phyloP scores from a whole-genome alignment of 2,797 vertebrate genomes.

The Phalanger gymnotis region DNA sequence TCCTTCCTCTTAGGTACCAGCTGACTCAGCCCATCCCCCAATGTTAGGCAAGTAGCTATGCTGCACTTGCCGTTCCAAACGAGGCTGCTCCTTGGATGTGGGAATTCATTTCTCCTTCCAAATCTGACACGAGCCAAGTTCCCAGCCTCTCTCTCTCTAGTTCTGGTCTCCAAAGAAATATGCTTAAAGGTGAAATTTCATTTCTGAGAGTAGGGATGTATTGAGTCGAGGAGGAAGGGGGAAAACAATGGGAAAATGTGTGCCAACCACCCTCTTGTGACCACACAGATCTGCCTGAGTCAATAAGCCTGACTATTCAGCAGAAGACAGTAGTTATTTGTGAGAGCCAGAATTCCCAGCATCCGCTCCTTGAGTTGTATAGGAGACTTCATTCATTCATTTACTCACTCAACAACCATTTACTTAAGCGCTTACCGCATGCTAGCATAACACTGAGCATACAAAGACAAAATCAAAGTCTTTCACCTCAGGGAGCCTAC shows the following conservation, averaged over 20 bases:
- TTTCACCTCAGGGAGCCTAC: background rate
- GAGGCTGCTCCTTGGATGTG: background rate
- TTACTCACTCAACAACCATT: background rate
- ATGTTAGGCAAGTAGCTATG: background rate
- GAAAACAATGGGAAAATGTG: background rate
- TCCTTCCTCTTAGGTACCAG: background rate
- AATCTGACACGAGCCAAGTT: background rate
- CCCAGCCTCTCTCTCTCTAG: background rate
- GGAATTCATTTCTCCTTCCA: background rate
- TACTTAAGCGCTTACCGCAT: background rate
- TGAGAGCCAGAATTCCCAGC: background rate
- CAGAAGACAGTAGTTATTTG: background rate
- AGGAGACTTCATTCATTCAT: background rate
- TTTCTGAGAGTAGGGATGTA: constrained; percentile 21
- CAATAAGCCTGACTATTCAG: background rate
- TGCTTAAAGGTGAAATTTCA: constrained; percentile 10
- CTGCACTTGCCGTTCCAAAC: background rate
- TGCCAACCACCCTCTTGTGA: background rate
- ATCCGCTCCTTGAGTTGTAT: background rate
- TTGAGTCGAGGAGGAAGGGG: background rate
- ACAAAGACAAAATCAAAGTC: background rate
- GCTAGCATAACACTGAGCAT: background rate
- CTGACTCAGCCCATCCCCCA: background rate
- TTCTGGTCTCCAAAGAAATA: constrained; percentile 16
- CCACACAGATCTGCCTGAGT: background rate